Evolutionary conservation across 2,797 vertebrate genomes (phyloP), one percentile per base, ranked within the genome.

Genomic region (Nyctalus aviator): DNA sequence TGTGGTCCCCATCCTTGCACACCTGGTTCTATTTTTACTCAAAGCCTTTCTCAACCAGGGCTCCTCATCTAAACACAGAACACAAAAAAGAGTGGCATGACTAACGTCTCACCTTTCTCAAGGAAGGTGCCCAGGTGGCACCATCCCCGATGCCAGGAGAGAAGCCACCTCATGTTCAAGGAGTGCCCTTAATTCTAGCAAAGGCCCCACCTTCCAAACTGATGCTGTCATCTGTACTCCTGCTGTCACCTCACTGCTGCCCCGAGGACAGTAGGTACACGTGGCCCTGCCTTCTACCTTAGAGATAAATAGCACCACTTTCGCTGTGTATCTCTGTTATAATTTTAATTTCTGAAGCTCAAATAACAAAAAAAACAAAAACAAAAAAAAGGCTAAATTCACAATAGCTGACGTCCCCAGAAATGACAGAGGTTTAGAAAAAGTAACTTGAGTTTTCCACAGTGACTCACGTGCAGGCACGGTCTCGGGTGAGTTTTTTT

Each of bases 271-370:
- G 50, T 13, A 14, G 72, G 20, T 68, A 82, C 12, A 89, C 5
- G 3, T 11, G 46, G 87, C n/a, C 64, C 18, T 57, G 82, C 62
- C 59, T 77, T 32, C 75, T 37, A 59, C 15, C 46, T 75, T 35
- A 87, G 68, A 69, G 32, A 97, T 95, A 93, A 96, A 96, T 4
- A 37, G 8, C 41, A 6, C 48, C 44, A 88, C 69, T 90, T 94
- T 88, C 66, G 84, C 59, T 32, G 8, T 83, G 27, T 53, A 41
- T 75, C 69, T 89, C 71, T 89, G 69, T 82, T 79, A 44, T 13
- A 46, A 81, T 86, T 73, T 55, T 88, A 44, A 37, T 84, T 68
- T 89, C 69, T 48, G 18, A 81, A 90, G 23, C 25, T 84, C 93
- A 53, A 84, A 32, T 71, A 86, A 84, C 41, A n/a, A 46, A 44